Evolutionary conservation across 2,113 vertebrate genomes (phyloP).

Genomic region (Baryphthengus martii): DNA sequence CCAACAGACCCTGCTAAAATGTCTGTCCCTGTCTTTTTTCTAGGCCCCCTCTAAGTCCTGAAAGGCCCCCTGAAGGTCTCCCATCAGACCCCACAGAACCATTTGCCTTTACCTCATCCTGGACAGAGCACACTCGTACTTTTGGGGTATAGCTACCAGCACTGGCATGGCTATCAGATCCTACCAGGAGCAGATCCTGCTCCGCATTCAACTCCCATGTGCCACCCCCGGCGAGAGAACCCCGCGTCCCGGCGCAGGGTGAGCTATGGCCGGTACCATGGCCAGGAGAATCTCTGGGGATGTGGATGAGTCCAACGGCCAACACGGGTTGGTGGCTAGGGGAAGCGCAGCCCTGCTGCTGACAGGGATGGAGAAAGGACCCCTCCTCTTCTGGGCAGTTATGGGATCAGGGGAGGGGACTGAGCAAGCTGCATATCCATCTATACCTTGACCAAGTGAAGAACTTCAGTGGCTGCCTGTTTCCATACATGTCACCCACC

Average conservation of each 20-base stretch:
- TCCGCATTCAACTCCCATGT: rapidly evolving
- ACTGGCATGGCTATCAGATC: rapidly evolving
- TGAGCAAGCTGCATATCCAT: neutral
- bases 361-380: neutral
- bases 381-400: neutral
- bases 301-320: neutral
- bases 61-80: no score
- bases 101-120: no score
- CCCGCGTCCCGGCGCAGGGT: rapidly evolving
- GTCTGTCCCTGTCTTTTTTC: no score
- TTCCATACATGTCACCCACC: neutral
- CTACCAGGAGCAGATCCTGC: neutral
- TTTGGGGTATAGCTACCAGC: rapidly evolving
- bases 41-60: no score
- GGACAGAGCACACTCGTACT: neutral
- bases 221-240: neutral
- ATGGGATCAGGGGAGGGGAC: neutral
- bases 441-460: neutral
- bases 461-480: neutral
- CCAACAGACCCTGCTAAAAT: no score
- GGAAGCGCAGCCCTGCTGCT: neutral
- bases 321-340: neutral
- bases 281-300: neutral
- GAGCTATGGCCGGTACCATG: neutral
- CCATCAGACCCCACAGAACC: neutral